A percentile compares a stretch with the other conserved stretches of the same genome.
phyloP scores from a whole-genome alignment of 1,140 invertebrate species.

The Eubasilissa regina region DNA sequence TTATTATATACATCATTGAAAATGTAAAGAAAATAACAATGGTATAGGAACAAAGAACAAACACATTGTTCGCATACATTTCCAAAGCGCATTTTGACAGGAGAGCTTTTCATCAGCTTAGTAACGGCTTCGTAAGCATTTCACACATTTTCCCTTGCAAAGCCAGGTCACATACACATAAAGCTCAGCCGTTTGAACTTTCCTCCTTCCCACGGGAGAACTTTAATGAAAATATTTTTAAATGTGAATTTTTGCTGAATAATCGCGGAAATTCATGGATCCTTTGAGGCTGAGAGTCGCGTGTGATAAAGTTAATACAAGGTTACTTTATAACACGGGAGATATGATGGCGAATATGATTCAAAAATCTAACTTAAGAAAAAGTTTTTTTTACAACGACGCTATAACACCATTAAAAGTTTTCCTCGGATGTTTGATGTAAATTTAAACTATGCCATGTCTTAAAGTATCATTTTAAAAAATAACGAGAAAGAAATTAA shows the following conservation, averaged over 20 bases:
- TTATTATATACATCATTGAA: no score
- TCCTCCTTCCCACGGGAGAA: background rate
- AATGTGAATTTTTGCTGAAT: slow-evolving; percentile 1
- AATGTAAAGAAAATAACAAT: no score
- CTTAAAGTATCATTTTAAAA: no score
- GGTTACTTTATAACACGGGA: background rate
- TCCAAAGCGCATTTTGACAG: background rate
- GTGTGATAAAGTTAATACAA: background rate
- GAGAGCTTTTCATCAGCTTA: background rate
- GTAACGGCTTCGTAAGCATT: slow-evolving; percentile 5
- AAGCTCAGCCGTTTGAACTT: slow-evolving; percentile 7
- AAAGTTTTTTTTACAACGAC: background rate
- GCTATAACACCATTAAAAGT: no score
- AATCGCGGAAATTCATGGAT: background rate
- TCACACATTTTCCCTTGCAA: slow-evolving; percentile 11
- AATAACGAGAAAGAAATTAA: no score
- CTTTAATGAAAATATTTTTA: background rate
- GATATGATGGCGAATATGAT: background rate
- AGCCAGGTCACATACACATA: background rate
- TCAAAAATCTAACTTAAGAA: background rate
- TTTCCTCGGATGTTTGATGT: no score
- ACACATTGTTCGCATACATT: background rate
- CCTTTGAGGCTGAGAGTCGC: background rate
- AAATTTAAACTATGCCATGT: no score
- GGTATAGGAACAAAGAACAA: no score